These are phyloP conservation scores for Schizotus pectinicornis DNA, from an alignment of 2,888 invertebrate genomes.

Conservation along the genomic window DNA sequence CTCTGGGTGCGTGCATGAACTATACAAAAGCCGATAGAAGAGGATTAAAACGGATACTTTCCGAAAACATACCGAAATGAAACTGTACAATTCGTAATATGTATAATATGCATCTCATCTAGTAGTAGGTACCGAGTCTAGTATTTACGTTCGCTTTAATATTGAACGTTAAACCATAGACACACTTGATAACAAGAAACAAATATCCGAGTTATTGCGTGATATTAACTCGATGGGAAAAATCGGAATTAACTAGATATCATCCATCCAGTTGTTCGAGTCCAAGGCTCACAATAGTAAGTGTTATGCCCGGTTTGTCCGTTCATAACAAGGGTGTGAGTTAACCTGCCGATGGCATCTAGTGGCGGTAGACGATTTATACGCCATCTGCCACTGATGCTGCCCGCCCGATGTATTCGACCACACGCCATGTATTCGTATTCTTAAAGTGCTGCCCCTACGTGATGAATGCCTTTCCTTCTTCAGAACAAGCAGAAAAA, in stretches of 20 bases:
- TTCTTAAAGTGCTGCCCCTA: conserved; percentile 3
- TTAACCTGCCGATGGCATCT: conserved; percentile 55
- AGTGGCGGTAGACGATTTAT: conserved; percentile 57
- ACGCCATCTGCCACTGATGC: conserved; percentile 56
- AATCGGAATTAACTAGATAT: too few species aligned
- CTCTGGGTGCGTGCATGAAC: conserved; percentile 15
- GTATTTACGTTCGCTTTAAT: conserved; percentile 21
- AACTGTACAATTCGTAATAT: conserved; percentile 28
- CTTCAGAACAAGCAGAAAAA: too few species aligned
- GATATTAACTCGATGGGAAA: too few species aligned
- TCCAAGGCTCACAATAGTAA: conserved; percentile 1
- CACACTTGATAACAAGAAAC: too few species aligned
- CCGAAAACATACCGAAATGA: conserved; percentile 22
- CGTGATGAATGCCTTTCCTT: not conserved
- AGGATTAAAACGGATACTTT: conserved; percentile 21
- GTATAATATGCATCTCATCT: conserved; percentile 24
- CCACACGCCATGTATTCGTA: conserved; percentile 27
- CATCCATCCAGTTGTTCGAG: too few species aligned
- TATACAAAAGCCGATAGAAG: conserved; percentile 23
- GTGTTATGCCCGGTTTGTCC: conserved; percentile 29
- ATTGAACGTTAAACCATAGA: conserved; percentile 14
- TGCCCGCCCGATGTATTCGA: conserved; percentile 37
- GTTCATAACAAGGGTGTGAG: conserved; percentile 29
- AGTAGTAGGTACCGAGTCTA: too few species aligned
- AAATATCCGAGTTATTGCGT: too few species aligned